These are phyloP conservation scores for Baronia brevicornis DNA, from an alignment of 2,888 invertebrate species.

Conservation along the genomic window DNA sequence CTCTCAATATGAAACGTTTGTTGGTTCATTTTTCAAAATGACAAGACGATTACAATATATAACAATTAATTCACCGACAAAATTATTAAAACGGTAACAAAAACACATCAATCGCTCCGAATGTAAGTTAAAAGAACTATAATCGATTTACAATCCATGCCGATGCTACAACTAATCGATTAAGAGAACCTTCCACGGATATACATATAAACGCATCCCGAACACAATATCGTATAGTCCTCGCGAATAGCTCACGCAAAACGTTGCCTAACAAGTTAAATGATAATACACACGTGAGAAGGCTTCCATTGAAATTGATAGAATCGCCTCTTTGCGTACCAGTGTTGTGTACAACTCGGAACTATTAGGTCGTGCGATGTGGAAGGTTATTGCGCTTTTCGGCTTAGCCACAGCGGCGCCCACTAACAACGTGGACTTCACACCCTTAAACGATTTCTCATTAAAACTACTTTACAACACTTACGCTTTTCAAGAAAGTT, in stretches of 20 bases:
- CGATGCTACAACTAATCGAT: conserved; percentile 21
- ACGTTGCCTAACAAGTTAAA: conserved; percentile 47
- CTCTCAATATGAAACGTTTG: too few relatives aligned
- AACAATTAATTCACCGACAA: too few relatives aligned
- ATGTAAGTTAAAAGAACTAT: too few relatives aligned
- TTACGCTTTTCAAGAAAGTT: conserved; percentile 52
- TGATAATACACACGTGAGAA: conserved; percentile 55
- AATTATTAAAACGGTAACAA: too few relatives aligned
- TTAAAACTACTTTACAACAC: conserved; percentile 52
- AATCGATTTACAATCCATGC: conserved; percentile 18
- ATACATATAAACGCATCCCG: conserved; percentile 23
- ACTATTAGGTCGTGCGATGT: conserved; percentile 37
- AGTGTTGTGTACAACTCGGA: conserved; percentile 36
- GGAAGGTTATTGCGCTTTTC: conserved; percentile 36
- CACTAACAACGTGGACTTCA: conserved; percentile 34
- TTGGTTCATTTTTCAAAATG: too few relatives aligned
- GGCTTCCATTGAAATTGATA: conserved; percentile 36
- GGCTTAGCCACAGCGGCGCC: conserved; percentile 42
- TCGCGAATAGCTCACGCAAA: conserved; percentile 22
- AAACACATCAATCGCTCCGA: too few relatives aligned
- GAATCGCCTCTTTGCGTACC: conserved; percentile 31
- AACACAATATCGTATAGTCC: conserved; percentile 18
- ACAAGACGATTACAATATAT: too few relatives aligned
- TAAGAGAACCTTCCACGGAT: conserved; percentile 17
- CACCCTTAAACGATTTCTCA: conserved; percentile 51